Conservation (phyloP, 2,888 invertebrate genomes). For the Myathropa florea region DNA sequence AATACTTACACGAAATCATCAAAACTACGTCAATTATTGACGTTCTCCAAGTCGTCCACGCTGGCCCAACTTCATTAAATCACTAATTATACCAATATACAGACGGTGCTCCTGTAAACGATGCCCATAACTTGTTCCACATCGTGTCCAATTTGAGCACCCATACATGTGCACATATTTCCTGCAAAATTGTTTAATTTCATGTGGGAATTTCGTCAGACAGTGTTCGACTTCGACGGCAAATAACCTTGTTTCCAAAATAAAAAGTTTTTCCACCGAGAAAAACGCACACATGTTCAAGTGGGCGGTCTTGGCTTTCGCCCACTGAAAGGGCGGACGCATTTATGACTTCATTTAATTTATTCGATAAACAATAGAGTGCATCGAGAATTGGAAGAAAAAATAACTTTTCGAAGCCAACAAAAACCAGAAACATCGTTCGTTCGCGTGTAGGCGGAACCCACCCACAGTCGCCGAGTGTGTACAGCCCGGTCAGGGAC, state of each 20-base stretch:
- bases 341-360: constrained; percentile 50
- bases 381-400: background rate
- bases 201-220: background rate
- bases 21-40: background rate
- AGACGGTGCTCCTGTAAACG: background rate
- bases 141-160: background rate
- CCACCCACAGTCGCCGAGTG: background rate
- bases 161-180: background rate
- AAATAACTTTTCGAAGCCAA: background rate
- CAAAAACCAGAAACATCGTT: background rate
- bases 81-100: background rate
- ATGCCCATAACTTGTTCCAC: no score
- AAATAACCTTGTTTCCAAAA: constrained; percentile 34
- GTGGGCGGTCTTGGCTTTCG: background rate
- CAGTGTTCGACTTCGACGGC: constrained; percentile 3
- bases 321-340: constrained; percentile 35
- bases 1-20: background rate
- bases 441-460: background rate
- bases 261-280: constrained; percentile 1
- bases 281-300: background rate
- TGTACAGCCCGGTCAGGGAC: background rate
- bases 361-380: constrained; percentile 31
- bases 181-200: background rate
- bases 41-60: background rate
- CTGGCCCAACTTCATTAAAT: background rate